Evolutionary conservation across 2,888 invertebrate species (phyloP), one percentile per base, ranked within the genome.

Genomic region (Eudasyphora cyanicolor): DNA sequence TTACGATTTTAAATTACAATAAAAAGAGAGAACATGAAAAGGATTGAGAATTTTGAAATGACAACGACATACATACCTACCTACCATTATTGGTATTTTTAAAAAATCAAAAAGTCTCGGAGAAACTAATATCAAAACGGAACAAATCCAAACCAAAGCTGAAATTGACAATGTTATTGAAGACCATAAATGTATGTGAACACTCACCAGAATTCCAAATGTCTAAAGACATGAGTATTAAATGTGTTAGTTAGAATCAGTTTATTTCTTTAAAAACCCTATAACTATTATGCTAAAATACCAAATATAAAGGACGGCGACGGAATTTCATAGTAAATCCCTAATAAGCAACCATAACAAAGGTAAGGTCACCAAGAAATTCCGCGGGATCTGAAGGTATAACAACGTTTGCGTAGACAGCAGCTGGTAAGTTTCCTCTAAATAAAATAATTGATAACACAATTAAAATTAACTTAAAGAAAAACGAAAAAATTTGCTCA

Each of bases 351-450:
- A 83, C 75, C 75, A 81, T 64, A 60, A 84, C n/a, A 89, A 92
- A 92, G 92, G 92, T 92, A 92, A 92, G 92, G 88, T 87, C 87
- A 87, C 84, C 84, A 82, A 86, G 76, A 89, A 89, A 89, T 90
- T 89, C 89, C 87, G 88, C 88, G 89, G 89, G 91, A 89, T 87
- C 85, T 83, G 85, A 82, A 87, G 89, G 89, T 91, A 91, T 91
- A 91, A 91, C 91, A 92, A 91, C 90, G 89, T 91, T 91, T 89
- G 89, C 87, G 87, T 89, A 87, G 87, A 85, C 86, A 88, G 88
- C 86, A 87, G 88, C 89, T 91, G 92, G 92, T 92, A 92, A 92
- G 91, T 92, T 88, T 86, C n/a, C n/a, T 82, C 80, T 74, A 84
- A 85, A 82, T 86, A 85, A n/a, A n/a, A 85, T 64, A 83, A 45